Conservation (phyloP, 2,888 invertebrate genomes). For the Lasius fuliginosus region DNA sequence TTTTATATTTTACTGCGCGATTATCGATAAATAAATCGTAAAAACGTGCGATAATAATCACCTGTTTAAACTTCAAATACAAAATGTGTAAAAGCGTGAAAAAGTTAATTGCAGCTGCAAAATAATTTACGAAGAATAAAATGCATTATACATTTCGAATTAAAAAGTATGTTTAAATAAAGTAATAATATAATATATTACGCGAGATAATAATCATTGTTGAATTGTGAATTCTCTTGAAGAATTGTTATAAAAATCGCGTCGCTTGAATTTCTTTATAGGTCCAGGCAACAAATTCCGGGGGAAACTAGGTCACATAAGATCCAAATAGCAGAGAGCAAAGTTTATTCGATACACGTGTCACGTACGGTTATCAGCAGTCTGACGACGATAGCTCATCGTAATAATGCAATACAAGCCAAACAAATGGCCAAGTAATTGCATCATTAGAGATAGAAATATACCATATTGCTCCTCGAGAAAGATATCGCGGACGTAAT, state of each 20-base stretch:
- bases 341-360: constrained; percentile 30
- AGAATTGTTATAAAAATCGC: constrained; percentile 1
- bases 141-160: not conserved
- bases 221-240: not conserved
- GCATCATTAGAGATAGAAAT: not conserved
- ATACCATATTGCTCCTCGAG: not conserved
- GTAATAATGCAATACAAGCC: constrained; percentile 13
- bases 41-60: not conserved
- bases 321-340: constrained; percentile 18
- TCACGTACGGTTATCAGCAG: constrained; percentile 12
- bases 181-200: not conserved
- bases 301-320: not conserved
- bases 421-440: not conserved
- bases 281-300: not conserved
- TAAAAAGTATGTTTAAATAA: not conserved
- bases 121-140: not conserved
- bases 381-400: not conserved
- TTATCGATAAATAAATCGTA: not conserved
- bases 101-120: not conserved
- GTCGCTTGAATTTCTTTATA: not conserved
- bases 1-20: not conserved
- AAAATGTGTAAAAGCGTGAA: not conserved
- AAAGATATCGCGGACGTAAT: not conserved
- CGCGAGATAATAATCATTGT: not conserved
- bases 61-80: not conserved